Evolutionary conservation across 2,797 vertebrate species (phyloP), one percentile per base, ranked within the genome.

Genomic region (Xenentodon cancila): DNA sequence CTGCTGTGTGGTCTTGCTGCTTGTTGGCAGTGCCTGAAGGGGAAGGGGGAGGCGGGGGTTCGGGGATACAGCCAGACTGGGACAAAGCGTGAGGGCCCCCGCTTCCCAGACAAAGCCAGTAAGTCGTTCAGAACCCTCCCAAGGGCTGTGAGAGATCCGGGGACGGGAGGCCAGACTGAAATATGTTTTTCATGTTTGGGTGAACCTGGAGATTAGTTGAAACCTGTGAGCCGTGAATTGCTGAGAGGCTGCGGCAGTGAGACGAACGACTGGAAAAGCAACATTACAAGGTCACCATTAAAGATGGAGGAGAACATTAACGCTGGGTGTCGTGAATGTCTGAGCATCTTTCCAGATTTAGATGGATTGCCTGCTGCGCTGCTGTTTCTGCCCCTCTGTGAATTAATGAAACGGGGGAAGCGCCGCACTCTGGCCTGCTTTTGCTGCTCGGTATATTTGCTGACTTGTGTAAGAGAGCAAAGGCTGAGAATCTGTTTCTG

Each of bases 1-100:
- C 68, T 62, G 25, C 45, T 81, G 71, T 86, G 80, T 79, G 81
- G 80, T 77, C 78, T 62, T n/a, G 47, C 21, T 42, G 21, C 46
- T 57, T 16, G 50, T 56, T 73, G 61, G 43, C 34, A 16, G 32
- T 50, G 51, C 62, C 54, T 66, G 43, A n/a, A 49, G 59, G 50
- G 30, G 34, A 25, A 16, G 6, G 19, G 20, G 3, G 48, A 18
- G 17, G 45, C 9, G 9, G 17, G 6, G 5, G 19, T 7, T 25
- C 30, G 7, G 30, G 9, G 9, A 5, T 5, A 15, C 22, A 11
- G 25, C 4, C 18, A 2, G 1, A 9, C 44, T 1, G 21, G 43
- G 25, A 47, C 19, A 69, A 49, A 57, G 53, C 57, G 27, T 9
- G 9, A 32, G 57, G 45, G 19, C 27, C 15, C 32, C 56, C 42